Base-by-base conservation (phyloP, 35 echinoderm and acorn worm genomes). In the Holothuria glaberrima region DNA sequence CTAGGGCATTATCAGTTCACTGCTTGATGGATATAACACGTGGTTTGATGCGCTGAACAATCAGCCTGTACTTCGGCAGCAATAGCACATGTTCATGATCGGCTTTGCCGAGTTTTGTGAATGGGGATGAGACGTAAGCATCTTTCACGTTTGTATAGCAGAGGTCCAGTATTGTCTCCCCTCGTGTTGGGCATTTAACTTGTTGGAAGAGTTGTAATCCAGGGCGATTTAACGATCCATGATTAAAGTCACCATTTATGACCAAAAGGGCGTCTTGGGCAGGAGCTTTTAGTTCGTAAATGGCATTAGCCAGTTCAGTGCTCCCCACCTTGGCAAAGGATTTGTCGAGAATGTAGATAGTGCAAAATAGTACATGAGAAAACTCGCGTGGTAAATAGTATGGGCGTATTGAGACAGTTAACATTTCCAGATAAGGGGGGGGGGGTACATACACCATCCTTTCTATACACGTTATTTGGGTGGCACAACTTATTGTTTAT, bases 241-340 rank as follows among this genome's bases (percentile, higher is more conserved):
- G n/a, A n/a, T n/a, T n/a, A n/a, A n/a, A n/a, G n/a, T n/a, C n/a
- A 59, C 58, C 58, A 59, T 59, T 59, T 59, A 59, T 59, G 58
- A 13, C 58, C 12, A 59, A 13, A 13, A 59, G 58, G 12, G 58
- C 58, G 58, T 59, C 58, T 59, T 12, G 58, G 58, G 58, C 58
- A 59, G 58, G 12, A 59, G 58, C n/a, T 59, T 59, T 59, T 13
- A 59, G 58, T 59, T 59, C 58, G 58, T 59, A 21, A 59, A 59
- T 59, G 58, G 58, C 58, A 59, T 59, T 59, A 59, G 58, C 58
- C 58, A 59, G 58, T 59, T 59, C 58, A 59, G 58, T 59, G 58
- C 58, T 59, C 21, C 58, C 58, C 58, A 21, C 58, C 58, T 59
- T 59, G 58, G 58, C 58, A 59, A 59, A 59, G 21, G 58, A 21